phyloP scores from a whole-genome alignment of 2,113 vertebrate genomes.

The Alethe diademata region DNA sequence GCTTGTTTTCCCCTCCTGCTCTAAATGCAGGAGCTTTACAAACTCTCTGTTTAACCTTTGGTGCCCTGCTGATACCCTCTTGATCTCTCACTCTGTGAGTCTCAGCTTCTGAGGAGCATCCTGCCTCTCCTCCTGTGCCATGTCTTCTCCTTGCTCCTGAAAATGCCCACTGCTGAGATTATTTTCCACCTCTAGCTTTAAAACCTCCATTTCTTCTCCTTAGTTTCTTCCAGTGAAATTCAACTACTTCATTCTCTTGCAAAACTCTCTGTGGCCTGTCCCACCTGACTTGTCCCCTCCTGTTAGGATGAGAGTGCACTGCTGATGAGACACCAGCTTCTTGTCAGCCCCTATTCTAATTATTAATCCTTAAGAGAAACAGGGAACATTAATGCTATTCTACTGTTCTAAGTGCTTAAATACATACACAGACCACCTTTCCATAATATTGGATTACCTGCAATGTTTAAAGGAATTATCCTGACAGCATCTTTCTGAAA shows the following conservation, averaged over 20 bases:
- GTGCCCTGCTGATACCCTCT: neutral
- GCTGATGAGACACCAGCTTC: neutral
- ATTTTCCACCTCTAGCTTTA: neutral
- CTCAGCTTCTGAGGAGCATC: neutral
- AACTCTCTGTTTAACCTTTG: neutral
- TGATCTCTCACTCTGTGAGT: neutral
- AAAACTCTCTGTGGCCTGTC: neutral
- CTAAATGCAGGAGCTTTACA: neutral
- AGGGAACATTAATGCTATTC: neutral
- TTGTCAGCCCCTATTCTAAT: neutral
- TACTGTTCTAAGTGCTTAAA: neutral
- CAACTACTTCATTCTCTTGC: neutral
- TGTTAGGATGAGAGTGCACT: neutral
- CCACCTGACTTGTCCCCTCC: neutral
- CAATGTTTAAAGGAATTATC: neutral
- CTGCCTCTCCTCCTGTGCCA: neutral
- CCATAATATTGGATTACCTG: neutral
- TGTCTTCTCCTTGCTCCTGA: neutral
- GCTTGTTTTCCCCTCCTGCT: neutral
- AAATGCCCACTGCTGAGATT: neutral
- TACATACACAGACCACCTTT: neutral
- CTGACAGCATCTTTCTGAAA: constrained; percentile 3
- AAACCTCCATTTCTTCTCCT: neutral
- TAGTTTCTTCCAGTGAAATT: neutral
- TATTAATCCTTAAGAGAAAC: neutral